Percentiles rank a stretch among this genome's conserved stretches.
Conservation (phyloP, 2,888 invertebrate species). For the Diadegma fenestrale region DNA sequence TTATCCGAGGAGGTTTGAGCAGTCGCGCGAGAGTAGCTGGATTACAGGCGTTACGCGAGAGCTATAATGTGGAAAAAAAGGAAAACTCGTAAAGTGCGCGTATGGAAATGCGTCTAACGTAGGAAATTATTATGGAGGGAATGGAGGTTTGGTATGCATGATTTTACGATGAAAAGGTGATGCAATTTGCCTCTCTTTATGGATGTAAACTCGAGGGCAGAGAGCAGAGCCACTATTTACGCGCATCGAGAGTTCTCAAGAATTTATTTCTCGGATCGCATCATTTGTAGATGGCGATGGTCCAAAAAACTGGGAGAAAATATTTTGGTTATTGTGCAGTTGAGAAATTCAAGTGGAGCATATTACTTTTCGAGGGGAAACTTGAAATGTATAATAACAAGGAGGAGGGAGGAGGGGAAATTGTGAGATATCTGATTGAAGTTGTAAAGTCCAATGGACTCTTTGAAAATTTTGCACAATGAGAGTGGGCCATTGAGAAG, state of each 20-base stretch:
- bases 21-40: slow-evolving; percentile 47
- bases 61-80: slow-evolving; percentile 34
- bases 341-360: slow-evolving; percentile 32
- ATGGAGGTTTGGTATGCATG: slow-evolving; percentile 42
- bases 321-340: slow-evolving; percentile 23
- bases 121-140: slow-evolving; percentile 6
- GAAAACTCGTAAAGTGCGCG: slow-evolving; percentile 44
- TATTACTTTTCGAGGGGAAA: background rate
- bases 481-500: slow-evolving; percentile 47
- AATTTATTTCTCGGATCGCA: slow-evolving; percentile 13
- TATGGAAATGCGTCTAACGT: background rate
- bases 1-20: slow-evolving; percentile 25
- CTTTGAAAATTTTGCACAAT: slow-evolving; percentile 58
- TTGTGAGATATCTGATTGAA: slow-evolving; percentile 56
- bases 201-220: slow-evolving; percentile 27
- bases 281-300: slow-evolving; percentile 17
- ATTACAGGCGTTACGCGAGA: slow-evolving; percentile 54
- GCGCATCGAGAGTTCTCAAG: slow-evolving; percentile 35
- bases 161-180: slow-evolving; percentile 58
- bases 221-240: slow-evolving; percentile 43
- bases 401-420: slow-evolving; percentile 10
- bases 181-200: slow-evolving; percentile 55
- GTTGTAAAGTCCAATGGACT: slow-evolving; percentile 23
- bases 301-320: slow-evolving; percentile 6
- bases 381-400: slow-evolving; percentile 26